These are phyloP conservation scores for Mus caroli DNA, from an alignment of 2,797 vertebrate genomes.

Conservation along the genomic window DNA sequence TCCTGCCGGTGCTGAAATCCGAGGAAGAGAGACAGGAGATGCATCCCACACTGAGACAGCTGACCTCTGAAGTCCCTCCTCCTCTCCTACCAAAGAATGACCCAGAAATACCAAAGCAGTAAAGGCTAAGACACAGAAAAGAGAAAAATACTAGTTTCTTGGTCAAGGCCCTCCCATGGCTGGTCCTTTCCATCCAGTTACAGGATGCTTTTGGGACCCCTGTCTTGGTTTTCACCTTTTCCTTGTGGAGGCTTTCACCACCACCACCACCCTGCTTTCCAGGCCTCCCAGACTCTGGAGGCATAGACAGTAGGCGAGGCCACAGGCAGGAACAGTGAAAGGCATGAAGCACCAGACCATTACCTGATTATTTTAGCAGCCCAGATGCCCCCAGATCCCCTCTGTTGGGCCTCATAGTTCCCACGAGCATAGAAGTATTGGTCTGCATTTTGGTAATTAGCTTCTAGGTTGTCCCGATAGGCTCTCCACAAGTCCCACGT, in stretches of 20 bases:
- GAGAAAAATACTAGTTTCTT: not conserved
- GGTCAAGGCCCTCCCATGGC: not conserved
- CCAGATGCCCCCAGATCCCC: conserved; percentile 62
- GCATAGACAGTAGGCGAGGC: no score
- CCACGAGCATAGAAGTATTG: conserved; percentile 79
- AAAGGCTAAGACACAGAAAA: not conserved
- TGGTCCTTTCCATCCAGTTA: not conserved
- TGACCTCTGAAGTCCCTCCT: no score
- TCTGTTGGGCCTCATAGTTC: conserved; percentile 68
- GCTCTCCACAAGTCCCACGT: conserved; percentile 72
- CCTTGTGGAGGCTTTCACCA: not conserved
- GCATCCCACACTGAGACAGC: not conserved
- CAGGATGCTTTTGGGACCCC: not conserved
- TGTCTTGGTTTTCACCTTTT: not conserved
- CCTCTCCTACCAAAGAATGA: not conserved
- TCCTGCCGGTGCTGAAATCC: conserved; percentile 84
- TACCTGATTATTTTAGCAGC: conserved; percentile 79
- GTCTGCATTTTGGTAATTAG: conserved; percentile 70
- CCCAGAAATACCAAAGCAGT: not conserved
- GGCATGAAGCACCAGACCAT: not conserved
- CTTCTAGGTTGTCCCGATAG: conserved; percentile 72
- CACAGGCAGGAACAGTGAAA: not conserved
- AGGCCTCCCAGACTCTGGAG: not conserved
- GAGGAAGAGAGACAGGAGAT: not conserved
- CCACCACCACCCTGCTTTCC: no score